These are phyloP conservation scores for Onthophagus sagittarius DNA, from an alignment of 2,888 invertebrate species.

Conservation along the genomic window DNA sequence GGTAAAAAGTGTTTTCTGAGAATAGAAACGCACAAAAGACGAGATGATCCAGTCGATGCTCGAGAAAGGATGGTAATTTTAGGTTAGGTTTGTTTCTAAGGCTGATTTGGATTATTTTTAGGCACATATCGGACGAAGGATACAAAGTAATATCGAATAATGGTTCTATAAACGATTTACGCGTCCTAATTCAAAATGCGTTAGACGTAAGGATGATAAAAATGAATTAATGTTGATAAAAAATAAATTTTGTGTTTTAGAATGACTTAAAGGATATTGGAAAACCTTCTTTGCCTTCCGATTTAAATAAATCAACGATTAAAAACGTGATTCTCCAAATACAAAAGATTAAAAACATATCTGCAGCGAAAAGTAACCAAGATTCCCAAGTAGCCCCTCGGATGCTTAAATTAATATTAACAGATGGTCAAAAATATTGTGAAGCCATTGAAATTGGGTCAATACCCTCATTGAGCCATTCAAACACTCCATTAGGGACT, in stretches of 20 bases:
- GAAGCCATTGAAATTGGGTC: slow-evolving; percentile 75
- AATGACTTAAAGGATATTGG: slow-evolving; percentile 78
- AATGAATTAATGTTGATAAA: slow-evolving; percentile 22
- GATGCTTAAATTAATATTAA: slow-evolving; percentile 77
- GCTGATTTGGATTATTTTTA: slow-evolving; percentile 36
- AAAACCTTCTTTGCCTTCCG: slow-evolving; percentile 67
- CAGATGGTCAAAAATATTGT: slow-evolving; percentile 77
- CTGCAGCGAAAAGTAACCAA: slow-evolving; percentile 88
- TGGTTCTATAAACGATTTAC: slow-evolving; percentile 60
- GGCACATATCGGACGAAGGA: slow-evolving; percentile 72
- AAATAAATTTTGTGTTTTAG: slow-evolving; percentile 47
- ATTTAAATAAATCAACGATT: slow-evolving; percentile 57
- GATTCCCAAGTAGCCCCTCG: slow-evolving; percentile 78
- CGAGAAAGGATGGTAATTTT: slow-evolving; percentile 48
- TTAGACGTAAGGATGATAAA: slow-evolving; percentile 61
- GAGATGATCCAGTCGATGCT: neutral
- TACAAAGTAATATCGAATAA: slow-evolving; percentile 63
- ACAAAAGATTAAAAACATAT: slow-evolving; percentile 81
- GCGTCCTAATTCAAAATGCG: slow-evolving; percentile 59
- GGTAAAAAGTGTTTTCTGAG: neutral
- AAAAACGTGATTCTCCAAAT: slow-evolving; percentile 71
- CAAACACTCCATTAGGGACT: slow-evolving; percentile 84
- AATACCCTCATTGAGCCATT: slow-evolving; percentile 64
- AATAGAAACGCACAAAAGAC: neutral
- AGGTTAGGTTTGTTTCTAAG: slow-evolving; percentile 37